These are phyloP conservation scores for Talpa occidentalis DNA, from an alignment of 2,113 vertebrate genomes.

Conservation along the genomic window DNA sequence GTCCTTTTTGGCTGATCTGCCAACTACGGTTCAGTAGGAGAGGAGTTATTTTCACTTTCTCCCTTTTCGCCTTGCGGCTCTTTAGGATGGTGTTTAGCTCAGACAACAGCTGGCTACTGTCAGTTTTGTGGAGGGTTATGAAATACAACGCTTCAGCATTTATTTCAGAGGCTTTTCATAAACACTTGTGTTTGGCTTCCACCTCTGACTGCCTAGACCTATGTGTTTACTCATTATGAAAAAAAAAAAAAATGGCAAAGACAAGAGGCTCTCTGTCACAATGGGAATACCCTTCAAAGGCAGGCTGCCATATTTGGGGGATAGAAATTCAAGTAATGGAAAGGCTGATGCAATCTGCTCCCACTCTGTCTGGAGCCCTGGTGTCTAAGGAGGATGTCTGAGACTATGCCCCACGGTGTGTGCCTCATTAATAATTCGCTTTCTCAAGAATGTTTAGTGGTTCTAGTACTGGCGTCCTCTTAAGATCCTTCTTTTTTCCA, in stretches of 20 bases:
- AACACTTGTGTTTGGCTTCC: slow-evolving; percentile 60
- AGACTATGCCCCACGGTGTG: background rate
- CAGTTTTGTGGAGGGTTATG: slow-evolving; percentile 73
- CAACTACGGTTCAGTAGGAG: slow-evolving; percentile 71
- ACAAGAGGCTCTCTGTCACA: slow-evolving; percentile 2
- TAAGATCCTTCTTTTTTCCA: background rate
- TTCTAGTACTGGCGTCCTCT: background rate
- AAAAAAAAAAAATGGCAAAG: background rate
- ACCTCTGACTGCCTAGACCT: slow-evolving; percentile 56
- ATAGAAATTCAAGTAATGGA: slow-evolving; percentile 15
- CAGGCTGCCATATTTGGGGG: background rate
- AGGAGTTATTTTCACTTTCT: slow-evolving; percentile 76
- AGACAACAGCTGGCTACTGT: slow-evolving; percentile 81
- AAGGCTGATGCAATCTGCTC: background rate
- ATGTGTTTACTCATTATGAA: slow-evolving; percentile 66
- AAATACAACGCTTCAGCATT: slow-evolving; percentile 61
- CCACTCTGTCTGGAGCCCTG: background rate
- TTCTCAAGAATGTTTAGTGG: background rate
- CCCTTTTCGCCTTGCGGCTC: slow-evolving; percentile 64
- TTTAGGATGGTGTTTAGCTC: slow-evolving; percentile 66
- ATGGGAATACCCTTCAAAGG: slow-evolving; percentile 1
- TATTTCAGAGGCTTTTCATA: slow-evolving; percentile 70
- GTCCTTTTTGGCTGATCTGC: slow-evolving; percentile 75
- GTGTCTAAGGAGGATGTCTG: background rate
- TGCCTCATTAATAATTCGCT: background rate